phyloP scores from a whole-genome alignment of 2,797 vertebrate species.

The Tarsius wallacei region DNA sequence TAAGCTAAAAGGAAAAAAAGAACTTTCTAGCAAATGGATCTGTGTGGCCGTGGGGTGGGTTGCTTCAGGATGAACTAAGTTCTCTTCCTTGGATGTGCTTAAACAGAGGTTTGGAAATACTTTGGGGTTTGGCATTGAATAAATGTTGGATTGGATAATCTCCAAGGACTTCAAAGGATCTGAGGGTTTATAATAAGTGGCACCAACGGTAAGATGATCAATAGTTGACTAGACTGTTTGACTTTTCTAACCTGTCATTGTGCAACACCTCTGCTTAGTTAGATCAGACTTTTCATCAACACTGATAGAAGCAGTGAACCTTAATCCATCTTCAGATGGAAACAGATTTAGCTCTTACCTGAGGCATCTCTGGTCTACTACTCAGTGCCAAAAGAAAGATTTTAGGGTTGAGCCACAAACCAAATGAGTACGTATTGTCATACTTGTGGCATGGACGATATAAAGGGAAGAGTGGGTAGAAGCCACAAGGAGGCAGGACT shows the following conservation, averaged over 20 bases:
- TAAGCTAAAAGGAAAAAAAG: constrained; percentile 31
- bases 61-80: constrained; percentile 46
- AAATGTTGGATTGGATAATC: constrained; percentile 16
- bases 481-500: neutral
- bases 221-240: constrained; percentile 21
- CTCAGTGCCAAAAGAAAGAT: constrained; percentile 38
- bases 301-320: constrained; percentile 9
- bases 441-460: neutral
- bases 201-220: constrained; percentile 3
- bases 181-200: constrained; percentile 22
- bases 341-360: constrained; percentile 49
- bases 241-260: constrained; percentile 55
- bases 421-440: neutral
- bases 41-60: neutral
- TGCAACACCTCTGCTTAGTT: constrained; percentile 45
- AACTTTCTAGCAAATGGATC: constrained; percentile 41
- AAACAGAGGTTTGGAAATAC: constrained; percentile 64
- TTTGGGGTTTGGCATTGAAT: constrained; percentile 13
- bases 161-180: constrained; percentile 14
- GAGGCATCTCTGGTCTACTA: constrained; percentile 45
- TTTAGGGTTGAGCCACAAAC: constrained; percentile 35
- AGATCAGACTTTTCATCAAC: constrained; percentile 8
- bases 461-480: constrained; percentile 28
- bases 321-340: constrained; percentile 53
- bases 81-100: neutral